Conservation (phyloP, 2,888 invertebrate species). For the Hydriomena furcata region DNA sequence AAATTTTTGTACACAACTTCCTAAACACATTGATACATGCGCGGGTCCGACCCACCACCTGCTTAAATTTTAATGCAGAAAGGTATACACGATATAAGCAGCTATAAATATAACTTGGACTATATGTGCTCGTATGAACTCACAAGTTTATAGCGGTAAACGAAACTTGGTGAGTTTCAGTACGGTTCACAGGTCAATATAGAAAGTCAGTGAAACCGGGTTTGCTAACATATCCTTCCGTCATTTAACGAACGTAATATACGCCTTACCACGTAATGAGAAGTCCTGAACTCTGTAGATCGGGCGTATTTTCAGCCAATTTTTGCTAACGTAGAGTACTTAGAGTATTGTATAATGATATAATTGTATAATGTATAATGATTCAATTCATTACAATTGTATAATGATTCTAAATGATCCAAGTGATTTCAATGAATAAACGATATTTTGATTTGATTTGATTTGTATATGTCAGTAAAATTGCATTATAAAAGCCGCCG, state of each 20-base stretch:
- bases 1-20: slow-evolving; percentile 40
- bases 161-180: slow-evolving; percentile 29
- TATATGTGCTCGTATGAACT: slow-evolving; percentile 32
- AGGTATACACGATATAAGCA: slow-evolving; percentile 30
- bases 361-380: too few relatives aligned
- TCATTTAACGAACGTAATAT: background rate
- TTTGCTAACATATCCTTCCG: background rate
- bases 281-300: too few relatives aligned
- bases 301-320: too few relatives aligned
- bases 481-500: too few relatives aligned
- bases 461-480: too few relatives aligned
- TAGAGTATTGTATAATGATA: too few relatives aligned
- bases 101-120: slow-evolving; percentile 21
- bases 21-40: slow-evolving; percentile 42
- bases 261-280: too few relatives aligned
- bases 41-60: slow-evolving; percentile 36
- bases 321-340: too few relatives aligned
- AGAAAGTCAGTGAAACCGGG: slow-evolving; percentile 28
- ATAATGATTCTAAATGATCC: too few relatives aligned
- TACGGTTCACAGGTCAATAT: slow-evolving; percentile 32
- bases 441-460: too few relatives aligned
- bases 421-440: too few relatives aligned
- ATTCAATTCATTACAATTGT: too few relatives aligned
- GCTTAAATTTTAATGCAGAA: slow-evolving; percentile 42
- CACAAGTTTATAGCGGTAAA: slow-evolving; percentile 31